These are phyloP conservation scores for Phortica magna DNA, from an alignment of 2,888 invertebrate genomes.

Conservation along the genomic window DNA sequence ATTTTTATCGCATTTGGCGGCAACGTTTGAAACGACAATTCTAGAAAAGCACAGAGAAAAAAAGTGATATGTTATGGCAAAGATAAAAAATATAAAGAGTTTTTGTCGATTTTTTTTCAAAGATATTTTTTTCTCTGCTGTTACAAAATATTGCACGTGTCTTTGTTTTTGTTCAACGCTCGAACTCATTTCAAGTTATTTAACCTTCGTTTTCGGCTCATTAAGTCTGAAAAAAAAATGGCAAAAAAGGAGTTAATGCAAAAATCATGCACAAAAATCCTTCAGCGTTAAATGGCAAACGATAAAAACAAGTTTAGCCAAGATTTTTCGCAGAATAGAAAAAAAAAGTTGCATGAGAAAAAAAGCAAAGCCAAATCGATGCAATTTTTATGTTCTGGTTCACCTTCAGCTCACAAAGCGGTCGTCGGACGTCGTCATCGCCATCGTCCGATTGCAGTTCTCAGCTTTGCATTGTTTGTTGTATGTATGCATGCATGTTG, in stretches of 20 bases:
- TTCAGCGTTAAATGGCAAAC: background rate
- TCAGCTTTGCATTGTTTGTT: conserved; percentile 30
- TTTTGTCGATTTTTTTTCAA: too few relatives aligned
- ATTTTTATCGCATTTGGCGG: conserved; percentile 14
- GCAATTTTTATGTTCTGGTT: conserved; percentile 69
- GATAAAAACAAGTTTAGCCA: conserved; percentile 9
- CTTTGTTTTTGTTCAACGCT: background rate
- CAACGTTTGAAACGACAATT: background rate
- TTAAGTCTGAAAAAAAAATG: background rate
- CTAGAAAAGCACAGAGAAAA: conserved; percentile 48
- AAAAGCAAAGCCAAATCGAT: conserved; percentile 54
- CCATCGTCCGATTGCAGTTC: background rate
- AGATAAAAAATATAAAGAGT: conserved; percentile 48
- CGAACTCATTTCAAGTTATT: conserved; percentile 1
- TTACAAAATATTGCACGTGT: background rate
- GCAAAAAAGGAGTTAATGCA: conserved; percentile 5
- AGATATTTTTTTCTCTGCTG: too few relatives aligned
- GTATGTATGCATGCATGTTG: conserved; percentile 2
- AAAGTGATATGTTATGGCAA: background rate
- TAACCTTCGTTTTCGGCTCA: conserved; percentile 9
- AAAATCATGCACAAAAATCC: conserved; percentile 3
- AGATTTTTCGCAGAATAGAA: background rate
- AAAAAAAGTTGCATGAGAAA: background rate
- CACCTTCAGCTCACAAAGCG: conserved; percentile 53
- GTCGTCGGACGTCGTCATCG: conserved; percentile 42